Conservation (phyloP, 1,140 invertebrate genomes). For the Dendrolimus kikuchii region DNA sequence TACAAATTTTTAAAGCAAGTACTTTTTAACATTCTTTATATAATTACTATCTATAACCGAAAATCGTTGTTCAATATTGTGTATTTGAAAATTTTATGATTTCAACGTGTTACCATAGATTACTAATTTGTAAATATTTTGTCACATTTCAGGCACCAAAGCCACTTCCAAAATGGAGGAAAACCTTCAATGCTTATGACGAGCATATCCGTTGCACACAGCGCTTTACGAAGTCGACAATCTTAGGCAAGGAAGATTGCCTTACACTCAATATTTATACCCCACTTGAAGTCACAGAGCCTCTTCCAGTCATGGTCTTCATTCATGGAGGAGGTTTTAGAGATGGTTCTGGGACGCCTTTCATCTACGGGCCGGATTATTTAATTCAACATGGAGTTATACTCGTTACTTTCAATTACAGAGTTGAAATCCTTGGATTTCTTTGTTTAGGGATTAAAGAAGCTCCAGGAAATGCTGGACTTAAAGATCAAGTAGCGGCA, state of each 20-base stretch:
- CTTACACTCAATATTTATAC: constrained; percentile 60
- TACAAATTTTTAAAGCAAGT: too few species aligned
- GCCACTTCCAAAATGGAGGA: constrained; percentile 72
- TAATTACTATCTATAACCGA: too few species aligned
- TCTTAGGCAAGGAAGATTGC: constrained; percentile 56
- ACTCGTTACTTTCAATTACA: constrained; percentile 79
- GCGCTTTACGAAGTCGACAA: constrained; percentile 21
- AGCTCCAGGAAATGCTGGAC: constrained; percentile 73
- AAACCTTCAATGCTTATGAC: constrained; percentile 71
- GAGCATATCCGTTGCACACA: constrained; percentile 71
- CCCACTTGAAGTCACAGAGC: constrained; percentile 29
- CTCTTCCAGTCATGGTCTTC: constrained; percentile 72
- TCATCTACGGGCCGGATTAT: constrained; percentile 74
- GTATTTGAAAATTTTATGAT: too few species aligned
- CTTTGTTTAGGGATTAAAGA: constrained; percentile 72
- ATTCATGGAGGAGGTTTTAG: constrained; percentile 77
- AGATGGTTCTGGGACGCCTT: constrained; percentile 67
- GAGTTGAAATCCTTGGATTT: constrained; percentile 77
- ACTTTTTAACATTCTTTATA: too few species aligned
- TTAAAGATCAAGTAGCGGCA: constrained; percentile 74
- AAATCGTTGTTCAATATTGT: too few species aligned
- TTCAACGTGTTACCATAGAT: too few species aligned
- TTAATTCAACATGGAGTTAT: constrained; percentile 76
- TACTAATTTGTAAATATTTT: constrained; percentile 19
- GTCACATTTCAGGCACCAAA: constrained; percentile 64